phyloP scores from a whole-genome alignment of 2,888 invertebrate genomes.

The Acanthosepion esculentum region DNA sequence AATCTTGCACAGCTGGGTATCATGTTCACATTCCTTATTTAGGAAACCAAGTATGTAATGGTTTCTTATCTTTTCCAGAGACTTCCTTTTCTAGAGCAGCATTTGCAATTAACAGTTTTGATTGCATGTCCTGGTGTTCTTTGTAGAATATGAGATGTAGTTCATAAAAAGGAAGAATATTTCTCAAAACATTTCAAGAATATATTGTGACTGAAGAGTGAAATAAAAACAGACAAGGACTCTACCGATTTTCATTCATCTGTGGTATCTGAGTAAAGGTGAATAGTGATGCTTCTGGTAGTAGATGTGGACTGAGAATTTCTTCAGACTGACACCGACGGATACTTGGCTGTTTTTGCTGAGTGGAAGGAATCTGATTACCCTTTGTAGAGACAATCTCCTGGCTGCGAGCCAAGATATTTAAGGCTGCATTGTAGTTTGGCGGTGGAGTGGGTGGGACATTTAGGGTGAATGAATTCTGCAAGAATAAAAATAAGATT shows the following conservation, averaged over 20 bases:
- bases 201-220: neutral
- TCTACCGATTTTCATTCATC: neutral
- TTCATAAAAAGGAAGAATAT: neutral
- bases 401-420: conserved; percentile 65
- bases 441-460: conserved; percentile 64
- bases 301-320: neutral
- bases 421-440: conserved; percentile 66
- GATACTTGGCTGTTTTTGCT: neutral
- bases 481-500: conserved; percentile 53
- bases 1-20: neutral
- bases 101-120: neutral
- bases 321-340: conserved; percentile 35
- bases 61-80: neutral
- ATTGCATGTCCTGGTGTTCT: neutral
- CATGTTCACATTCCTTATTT: neutral
- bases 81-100: neutral
- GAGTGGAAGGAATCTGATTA: neutral
- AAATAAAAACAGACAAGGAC: neutral
- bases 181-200: neutral
- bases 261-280: conserved; percentile 53
- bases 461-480: conserved; percentile 53
- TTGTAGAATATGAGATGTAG: neutral
- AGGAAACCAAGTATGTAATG: neutral
- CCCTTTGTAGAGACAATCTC: conserved; percentile 56
- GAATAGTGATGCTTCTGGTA: conserved; percentile 48